Base-by-base conservation (phyloP, 1,140 invertebrate genomes). In the Drosophila tani region DNA sequence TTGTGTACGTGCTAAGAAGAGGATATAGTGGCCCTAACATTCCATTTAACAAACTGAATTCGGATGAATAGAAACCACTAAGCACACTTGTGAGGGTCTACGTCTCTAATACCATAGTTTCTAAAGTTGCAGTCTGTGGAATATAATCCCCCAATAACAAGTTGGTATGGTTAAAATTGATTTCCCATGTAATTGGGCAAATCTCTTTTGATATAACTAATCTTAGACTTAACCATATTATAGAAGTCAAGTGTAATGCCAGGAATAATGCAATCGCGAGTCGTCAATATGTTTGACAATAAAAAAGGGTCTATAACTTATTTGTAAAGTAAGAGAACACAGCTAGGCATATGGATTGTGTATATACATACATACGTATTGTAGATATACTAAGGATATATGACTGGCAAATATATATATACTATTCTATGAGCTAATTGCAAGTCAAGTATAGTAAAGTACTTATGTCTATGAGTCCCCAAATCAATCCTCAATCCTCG, bases 271-370 rank as follows among this genome's bases (percentile, higher is more conserved):
- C 75, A 75, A 90, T 84, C 73, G 73, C 21, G 55, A 83, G 84
- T 90, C 77, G 84, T 88, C 84, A 74, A 90, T 88, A 88, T 90
- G 81, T 79, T 87, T 84, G 84, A 88, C 84, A 88, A 88, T 88
- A 88, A 88, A 60, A 60, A 65, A 51, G 55, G 80, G 77, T 56
- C 32, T 88, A 75, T 69, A 81, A 84, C 68, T 57, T 66, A 59
- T 83, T 82, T 68, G 51, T 58, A 77, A 67, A 75, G 49, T 63
- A 41, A 43, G 35, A 62, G 21, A 43, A 60, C 49, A 43, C 12
- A 51, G 43, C 41, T 49, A 70, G 47, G 27, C 59, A 71, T 70
- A 59, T 77, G 55, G 69, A 57, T 51, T 66, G 41, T 81, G 62
- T 85, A 75, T 86, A 78, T 56, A 56, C 32, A 32, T 55, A 55